Evolutionary conservation across 2,888 invertebrate species (phyloP), one percentile per base, ranked within the genome.

Genomic region (Rhimphoctona megacephalus): DNA sequence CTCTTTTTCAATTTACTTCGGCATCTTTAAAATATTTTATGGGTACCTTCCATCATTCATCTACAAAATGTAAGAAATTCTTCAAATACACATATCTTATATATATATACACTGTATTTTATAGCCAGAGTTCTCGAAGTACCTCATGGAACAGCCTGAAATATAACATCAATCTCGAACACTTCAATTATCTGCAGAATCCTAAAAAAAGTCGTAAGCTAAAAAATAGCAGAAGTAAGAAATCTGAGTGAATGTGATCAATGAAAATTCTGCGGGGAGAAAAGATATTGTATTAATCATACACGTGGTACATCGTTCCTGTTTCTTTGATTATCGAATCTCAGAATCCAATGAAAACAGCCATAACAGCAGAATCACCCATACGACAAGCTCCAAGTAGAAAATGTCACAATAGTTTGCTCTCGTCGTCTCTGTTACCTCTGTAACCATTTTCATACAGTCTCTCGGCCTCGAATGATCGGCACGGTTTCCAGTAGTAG

Each of bases 351-450:
- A n/a, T 22, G 4, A 33, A 66, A 49, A n/a, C 4, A 77, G 25
- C 7, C 49, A 69, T 14, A 70, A 78, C 72, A 66, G 9, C 33
- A 70, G 64, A 49, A 39, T 57, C 8, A 74, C 33, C 11, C 33
- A 73, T n/a, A 67, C 14, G 39, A 7, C 17, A 17, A 30, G 30
- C 57, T 81, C 67, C 77, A 81, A 49, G 8, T 36, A 74, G 81
- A 72, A 54, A 73, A 36, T 49, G 78, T 69, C 78, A 54, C 78
- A 78, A 78, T 73, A 69, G 78, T 82, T 78, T 78, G 72, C 67
- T 67, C 49, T 30, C 17, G 30, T 30, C 61, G 30, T 17, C n/a
- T 57, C 57, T 25, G 4, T 57, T 5, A 57, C 57, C 0, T 25
- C 5, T 57, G n/a, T 2, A 14, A 30, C 4, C 17, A 25, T 14